Percentiles rank a stretch among this genome's conserved stretches.
These are phyloP conservation scores for Conops quadrifasciatus DNA, from an alignment of 2,888 invertebrate genomes.

Conservation along the genomic window DNA sequence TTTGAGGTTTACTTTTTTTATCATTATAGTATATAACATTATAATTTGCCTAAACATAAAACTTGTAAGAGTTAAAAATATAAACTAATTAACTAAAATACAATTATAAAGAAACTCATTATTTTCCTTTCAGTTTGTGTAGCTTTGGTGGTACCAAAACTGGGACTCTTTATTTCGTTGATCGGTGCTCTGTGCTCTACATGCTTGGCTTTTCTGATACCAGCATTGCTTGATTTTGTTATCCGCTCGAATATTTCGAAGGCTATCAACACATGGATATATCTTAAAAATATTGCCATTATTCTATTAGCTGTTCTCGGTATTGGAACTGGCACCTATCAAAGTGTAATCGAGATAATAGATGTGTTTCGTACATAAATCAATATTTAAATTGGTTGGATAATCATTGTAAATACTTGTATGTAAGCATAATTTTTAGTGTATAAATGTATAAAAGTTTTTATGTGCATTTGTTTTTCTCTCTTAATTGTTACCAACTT, in stretches of 20 bases:
- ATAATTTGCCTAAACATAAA: no score
- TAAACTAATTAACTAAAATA: neutral
- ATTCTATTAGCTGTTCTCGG: conserved; percentile 75
- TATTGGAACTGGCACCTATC: conserved; percentile 78
- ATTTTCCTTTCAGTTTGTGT: conserved; percentile 73
- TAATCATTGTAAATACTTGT: no score
- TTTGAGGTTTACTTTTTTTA: no score
- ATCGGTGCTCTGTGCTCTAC: conserved; percentile 92
- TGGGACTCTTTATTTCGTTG: conserved; percentile 88
- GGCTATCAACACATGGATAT: conserved; percentile 64
- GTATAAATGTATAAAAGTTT: no score
- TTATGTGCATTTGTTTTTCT: no score
- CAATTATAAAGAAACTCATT: neutral
- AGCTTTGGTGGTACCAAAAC: conserved; percentile 85
- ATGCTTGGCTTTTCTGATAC: conserved; percentile 85
- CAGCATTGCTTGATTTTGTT: conserved; percentile 85
- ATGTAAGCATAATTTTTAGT: no score
- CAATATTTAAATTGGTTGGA: neutral
- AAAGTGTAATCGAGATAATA: conserved; percentile 73
- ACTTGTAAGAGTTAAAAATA: no score
- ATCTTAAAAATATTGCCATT: conserved; percentile 72
- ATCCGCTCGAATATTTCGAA: conserved; percentile 71
- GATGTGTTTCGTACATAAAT: conserved; percentile 50
- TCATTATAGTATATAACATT: no score
- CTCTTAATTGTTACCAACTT: no score